These are phyloP conservation scores for Acrocera orbiculus DNA, from an alignment of 2,888 invertebrate species.

Conservation along the genomic window DNA sequence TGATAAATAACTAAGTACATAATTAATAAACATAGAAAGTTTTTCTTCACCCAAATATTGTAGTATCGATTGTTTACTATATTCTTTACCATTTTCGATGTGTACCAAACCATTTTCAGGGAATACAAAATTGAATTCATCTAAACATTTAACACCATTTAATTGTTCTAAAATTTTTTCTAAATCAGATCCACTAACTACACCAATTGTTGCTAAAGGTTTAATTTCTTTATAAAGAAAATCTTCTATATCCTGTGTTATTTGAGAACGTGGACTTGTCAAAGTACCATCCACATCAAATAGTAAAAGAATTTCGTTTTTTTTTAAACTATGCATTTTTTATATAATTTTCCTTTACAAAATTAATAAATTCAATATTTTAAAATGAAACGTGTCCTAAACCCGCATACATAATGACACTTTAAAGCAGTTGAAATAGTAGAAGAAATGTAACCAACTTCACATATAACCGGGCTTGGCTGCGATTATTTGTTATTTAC, in stretches of 20 bases:
- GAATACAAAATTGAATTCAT: conserved; percentile 73
- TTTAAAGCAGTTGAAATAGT: too few relatives aligned
- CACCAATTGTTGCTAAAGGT: conserved; percentile 46
- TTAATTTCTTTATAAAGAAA: conserved; percentile 50
- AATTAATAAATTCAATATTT: too few relatives aligned
- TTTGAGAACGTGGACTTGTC: conserved; percentile 59
- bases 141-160: conserved; percentile 45
- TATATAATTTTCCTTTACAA: neutral
- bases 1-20: conserved; percentile 67
- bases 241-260: conserved; percentile 46
- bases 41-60: conserved; percentile 63
- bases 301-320: conserved; percentile 42
- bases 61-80: conserved; percentile 46
- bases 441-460: too few relatives aligned
- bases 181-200: conserved; percentile 91
- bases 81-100: conserved; percentile 48
- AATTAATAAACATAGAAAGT: conserved; percentile 77
- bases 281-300: conserved; percentile 94
- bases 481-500: too few relatives aligned
- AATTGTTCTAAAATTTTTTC: conserved; percentile 76
- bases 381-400: too few relatives aligned
- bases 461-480: too few relatives aligned
- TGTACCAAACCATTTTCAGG: conserved; percentile 85
- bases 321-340: conserved; percentile 2
- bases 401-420: too few relatives aligned